A percentile compares a stretch with the other conserved stretches of the same genome.
Conservation (phyloP, 2,797 vertebrate genomes). For the Pseudopleuronectes americanus region DNA sequence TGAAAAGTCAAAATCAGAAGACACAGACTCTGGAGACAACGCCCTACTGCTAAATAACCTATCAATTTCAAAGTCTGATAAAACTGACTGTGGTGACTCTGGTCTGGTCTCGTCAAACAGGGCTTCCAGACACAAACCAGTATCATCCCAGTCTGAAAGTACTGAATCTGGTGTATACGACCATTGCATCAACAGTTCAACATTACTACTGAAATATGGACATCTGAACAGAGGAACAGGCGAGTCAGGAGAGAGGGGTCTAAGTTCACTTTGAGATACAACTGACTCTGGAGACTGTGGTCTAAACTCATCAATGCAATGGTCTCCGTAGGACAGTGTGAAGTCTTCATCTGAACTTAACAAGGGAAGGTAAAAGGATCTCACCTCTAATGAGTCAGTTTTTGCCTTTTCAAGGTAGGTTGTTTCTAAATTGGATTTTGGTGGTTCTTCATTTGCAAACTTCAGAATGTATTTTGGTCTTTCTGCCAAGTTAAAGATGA, state of each 20-base stretch:
- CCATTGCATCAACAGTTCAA: background rate
- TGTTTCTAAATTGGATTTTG: accelerated
- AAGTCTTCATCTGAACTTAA: background rate
- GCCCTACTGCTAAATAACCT: conserved; percentile 15
- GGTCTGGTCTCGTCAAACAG: conserved; percentile 39
- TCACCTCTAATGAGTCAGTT: background rate
- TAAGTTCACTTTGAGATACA: background rate
- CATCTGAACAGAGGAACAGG: background rate
- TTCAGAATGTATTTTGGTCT: conserved; percentile 43
- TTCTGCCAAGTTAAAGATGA: conserved; percentile 42
- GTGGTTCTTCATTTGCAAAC: conserved; percentile 16
- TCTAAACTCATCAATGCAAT: background rate
- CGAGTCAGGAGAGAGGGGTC: conserved; percentile 48
- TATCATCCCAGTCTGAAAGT: conserved; percentile 53
- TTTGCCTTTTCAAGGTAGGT: background rate
- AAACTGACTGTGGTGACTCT: conserved; percentile 41
- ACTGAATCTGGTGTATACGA: conserved; percentile 37
- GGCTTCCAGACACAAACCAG: conserved; percentile 15
- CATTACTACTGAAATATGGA: background rate
- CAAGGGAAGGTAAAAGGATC: background rate
- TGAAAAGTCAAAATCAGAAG: conserved; percentile 22
- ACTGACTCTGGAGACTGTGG: conserved; percentile 14
- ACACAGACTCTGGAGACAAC: conserved; percentile 45
- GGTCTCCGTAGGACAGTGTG: background rate
- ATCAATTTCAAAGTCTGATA: conserved; percentile 19